Conservation (phyloP, 2,113 vertebrate genomes). For the Miniopterus natalensis region DNA sequence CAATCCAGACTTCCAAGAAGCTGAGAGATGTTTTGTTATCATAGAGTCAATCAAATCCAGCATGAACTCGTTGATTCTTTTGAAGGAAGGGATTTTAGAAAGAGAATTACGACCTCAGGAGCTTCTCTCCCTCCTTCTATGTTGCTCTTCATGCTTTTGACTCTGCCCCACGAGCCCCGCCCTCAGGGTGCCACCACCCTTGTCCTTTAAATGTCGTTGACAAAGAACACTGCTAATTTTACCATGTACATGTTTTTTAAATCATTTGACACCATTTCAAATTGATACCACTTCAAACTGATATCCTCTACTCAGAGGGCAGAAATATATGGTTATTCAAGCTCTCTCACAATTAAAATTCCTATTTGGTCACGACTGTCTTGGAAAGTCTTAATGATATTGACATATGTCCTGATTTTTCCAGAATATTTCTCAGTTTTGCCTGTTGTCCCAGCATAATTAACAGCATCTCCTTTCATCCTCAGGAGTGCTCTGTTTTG, state of each 20-base stretch:
- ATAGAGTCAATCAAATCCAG: not conserved
- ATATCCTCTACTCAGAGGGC: not conserved
- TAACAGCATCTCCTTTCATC: not conserved
- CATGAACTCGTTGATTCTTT: slow-evolving; percentile 14
- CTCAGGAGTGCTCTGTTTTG: not conserved
- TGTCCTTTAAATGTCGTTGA: not conserved
- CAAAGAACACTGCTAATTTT: not conserved
- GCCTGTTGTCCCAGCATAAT: not conserved
- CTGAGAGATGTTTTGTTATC: slow-evolving; percentile 23
- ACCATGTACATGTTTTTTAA: not conserved
- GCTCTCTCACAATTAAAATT: not conserved
- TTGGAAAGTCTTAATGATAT: slow-evolving; percentile 1
- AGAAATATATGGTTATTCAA: not conserved
- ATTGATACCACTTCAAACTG: not conserved
- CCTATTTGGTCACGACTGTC: not conserved
- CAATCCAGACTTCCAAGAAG: not conserved
- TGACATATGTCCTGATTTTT: not conserved
- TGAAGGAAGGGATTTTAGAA: slow-evolving; percentile 2
- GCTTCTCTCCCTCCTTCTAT: not conserved
- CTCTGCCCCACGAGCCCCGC: rapidly evolving
- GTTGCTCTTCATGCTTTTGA: not conserved
- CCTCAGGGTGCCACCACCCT: not conserved
- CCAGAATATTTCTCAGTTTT: not conserved
- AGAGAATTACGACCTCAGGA: not conserved
- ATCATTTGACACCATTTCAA: not conserved